These are phyloP conservation scores for Aplysina aerophoba DNA, from an alignment of 37 sponge, comb jelly and placozoan genomes.

Conservation along the genomic window DNA sequence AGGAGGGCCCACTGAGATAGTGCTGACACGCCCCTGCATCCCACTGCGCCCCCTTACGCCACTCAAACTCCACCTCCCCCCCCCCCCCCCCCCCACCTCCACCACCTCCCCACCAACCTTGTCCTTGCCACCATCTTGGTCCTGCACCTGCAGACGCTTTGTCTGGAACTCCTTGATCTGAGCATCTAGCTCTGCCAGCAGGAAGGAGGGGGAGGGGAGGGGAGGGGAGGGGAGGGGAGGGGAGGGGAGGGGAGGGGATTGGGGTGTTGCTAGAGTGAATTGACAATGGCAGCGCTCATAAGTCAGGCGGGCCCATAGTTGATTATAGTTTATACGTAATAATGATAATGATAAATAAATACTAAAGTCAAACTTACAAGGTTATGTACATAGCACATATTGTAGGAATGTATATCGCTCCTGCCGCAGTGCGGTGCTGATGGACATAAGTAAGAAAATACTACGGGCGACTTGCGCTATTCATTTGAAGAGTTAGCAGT, in stretches of 20 bases:
- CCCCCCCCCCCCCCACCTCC: not conserved
- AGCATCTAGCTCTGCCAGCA: slow-evolving; percentile 65
- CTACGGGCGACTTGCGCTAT: too few relatives aligned
- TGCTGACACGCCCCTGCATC: not conserved
- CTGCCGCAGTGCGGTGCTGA: too few relatives aligned
- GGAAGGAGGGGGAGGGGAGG: not conserved
- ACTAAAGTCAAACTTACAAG: too few relatives aligned
- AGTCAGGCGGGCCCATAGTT: not conserved
- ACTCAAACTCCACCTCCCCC: not conserved
- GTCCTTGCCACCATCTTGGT: not conserved
- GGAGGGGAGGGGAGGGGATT: slow-evolving; percentile 12
- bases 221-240: slow-evolving; percentile 9
- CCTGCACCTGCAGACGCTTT: slow-evolving; percentile 35
- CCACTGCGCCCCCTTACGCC: not conserved
- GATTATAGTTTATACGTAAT: too few relatives aligned
- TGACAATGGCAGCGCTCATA: not conserved
- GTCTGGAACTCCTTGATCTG: slow-evolving; percentile 76
- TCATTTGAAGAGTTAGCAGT: too few relatives aligned
- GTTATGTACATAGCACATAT: too few relatives aligned
- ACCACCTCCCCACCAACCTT: slow-evolving; percentile 36
- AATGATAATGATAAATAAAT: too few relatives aligned
- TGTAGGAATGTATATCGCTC: too few relatives aligned
- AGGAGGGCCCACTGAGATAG: not conserved
- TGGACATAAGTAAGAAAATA: too few relatives aligned
- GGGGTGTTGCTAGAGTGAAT: slow-evolving; percentile 7